phyloP scores from a whole-genome alignment of 2,888 invertebrate species.

The Hypolimnas misippus region DNA sequence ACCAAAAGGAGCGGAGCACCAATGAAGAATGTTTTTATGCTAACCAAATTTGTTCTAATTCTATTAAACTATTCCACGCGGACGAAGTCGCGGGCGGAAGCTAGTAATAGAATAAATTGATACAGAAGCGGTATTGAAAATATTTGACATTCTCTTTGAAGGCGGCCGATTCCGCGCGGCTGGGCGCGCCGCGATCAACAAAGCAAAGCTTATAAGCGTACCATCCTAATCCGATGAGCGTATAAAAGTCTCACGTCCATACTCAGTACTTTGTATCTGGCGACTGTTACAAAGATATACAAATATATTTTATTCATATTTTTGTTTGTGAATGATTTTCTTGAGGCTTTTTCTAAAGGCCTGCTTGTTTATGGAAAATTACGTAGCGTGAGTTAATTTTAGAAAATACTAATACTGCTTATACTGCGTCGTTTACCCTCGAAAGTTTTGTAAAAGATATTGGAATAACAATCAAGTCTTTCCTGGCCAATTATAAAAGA shows the following conservation, averaged over 20 bases:
- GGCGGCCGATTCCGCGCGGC: conserved; percentile 59
- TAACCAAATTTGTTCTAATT: no score
- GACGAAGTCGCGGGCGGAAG: no score
- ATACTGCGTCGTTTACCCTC: no score
- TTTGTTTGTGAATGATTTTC: not conserved
- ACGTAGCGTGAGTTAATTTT: no score
- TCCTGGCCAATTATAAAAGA: no score
- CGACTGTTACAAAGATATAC: conserved; percentile 32
- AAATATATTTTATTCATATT: not conserved
- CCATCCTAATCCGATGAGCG: conserved; percentile 78
- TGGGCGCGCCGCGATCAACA: conserved; percentile 65
- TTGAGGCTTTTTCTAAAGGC: not conserved
- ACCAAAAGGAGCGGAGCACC: no score
- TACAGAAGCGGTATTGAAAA: conserved; percentile 25
- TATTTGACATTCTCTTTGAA: conserved; percentile 51
- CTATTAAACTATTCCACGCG: no score
- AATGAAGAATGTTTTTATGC: no score
- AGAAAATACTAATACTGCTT: no score
- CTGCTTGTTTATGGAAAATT: no score
- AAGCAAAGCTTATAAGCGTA: conserved; percentile 75
- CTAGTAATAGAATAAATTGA: not conserved
- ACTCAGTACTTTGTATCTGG: conserved; percentile 41
- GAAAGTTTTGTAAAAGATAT: no score
- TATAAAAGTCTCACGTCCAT: conserved; percentile 63
- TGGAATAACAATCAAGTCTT: no score